Evolutionary conservation across 2,113 vertebrate species (phyloP).

Genomic region (Pseudorasbora parva): DNA sequence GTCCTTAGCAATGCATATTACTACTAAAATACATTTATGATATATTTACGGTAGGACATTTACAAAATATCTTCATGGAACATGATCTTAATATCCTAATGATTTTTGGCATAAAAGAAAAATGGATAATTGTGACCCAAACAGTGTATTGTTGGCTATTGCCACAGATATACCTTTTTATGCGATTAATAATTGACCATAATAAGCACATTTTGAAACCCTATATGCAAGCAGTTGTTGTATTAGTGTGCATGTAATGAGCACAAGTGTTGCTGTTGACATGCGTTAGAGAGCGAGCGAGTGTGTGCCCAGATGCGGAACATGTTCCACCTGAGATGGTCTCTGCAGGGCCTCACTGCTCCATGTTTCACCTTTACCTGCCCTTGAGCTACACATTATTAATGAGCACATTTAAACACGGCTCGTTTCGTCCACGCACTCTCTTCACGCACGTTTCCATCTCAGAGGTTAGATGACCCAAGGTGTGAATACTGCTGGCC

Average conservation of each 20-base stretch:
- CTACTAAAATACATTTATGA: too few species aligned
- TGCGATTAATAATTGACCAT: background rate
- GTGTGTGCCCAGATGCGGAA: background rate
- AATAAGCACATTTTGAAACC: background rate
- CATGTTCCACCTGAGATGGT: constrained; percentile 1
- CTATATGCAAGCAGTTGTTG: background rate
- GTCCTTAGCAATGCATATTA: too few species aligned
- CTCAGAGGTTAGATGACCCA: background rate
- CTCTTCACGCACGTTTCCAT: background rate
- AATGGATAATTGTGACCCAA: too few species aligned
- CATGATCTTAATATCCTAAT: too few species aligned
- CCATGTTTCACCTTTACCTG: background rate
- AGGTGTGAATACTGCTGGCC: too few species aligned
- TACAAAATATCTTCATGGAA: too few species aligned
- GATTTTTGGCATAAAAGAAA: too few species aligned
- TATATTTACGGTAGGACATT: too few species aligned
- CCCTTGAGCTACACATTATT: constrained; percentile 15
- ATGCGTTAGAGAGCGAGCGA: background rate
- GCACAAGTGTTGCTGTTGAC: background rate
- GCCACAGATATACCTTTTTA: background rate
- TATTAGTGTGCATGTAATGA: background rate
- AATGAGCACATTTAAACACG: constrained; percentile 26
- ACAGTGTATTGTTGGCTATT: too few species aligned
- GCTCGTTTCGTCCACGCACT: background rate
- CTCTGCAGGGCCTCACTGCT: constrained; percentile 22